Evolutionary conservation across 2,113 vertebrate genomes (phyloP), one percentile per base, ranked within the genome.

Genomic region (Myrmecophaga tridactyla): DNA sequence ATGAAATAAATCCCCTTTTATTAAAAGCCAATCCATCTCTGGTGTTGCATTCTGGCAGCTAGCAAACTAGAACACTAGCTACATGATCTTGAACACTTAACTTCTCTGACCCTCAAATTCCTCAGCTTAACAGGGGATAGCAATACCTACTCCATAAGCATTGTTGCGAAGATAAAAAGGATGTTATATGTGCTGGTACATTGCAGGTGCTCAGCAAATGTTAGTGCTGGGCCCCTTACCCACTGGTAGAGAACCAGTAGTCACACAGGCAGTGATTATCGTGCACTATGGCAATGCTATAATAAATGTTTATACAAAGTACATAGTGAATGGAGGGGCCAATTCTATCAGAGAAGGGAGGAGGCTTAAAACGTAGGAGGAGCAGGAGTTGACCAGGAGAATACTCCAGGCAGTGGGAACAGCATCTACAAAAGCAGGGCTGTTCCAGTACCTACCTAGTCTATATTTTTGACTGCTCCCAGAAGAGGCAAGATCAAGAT

Each of bases 381-480:
- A 29, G 31, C 58, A 12, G 77, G 72, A 67, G 43, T 67, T 82
- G 72, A 36, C 48, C 25, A 27, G 36, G 23, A 78, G 23, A n/a
- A 58, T n/a, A 43, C 34, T n/a, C 25, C 12, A 6, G 41, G 65
- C 81, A 77, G 25, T 43, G n/a, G 81, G 65, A 70, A 88, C 0
- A 60, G 27, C 31, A 7, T 8, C 7, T 14, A 41, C 53, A 78
- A 81, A 94, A 63, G 15, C 56, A 83, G 39, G 48, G 29, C 27
- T 46, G 23, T 92, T 51, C 25, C 58, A 62, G 51, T 0, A 56
- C 4, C 53, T 53, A 34, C 34, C 48, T 62, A 12, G 9, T 46
- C 75, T 91, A 63, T n/a, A 23, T 31, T 72, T 83, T 60, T 70
- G 34, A 87, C 83, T 94, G 60, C 80, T 96, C n/a, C 81, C 81